These are phyloP conservation scores for Xenopus borealis DNA, from an alignment of 2,113 vertebrate species.

Conservation along the genomic window DNA sequence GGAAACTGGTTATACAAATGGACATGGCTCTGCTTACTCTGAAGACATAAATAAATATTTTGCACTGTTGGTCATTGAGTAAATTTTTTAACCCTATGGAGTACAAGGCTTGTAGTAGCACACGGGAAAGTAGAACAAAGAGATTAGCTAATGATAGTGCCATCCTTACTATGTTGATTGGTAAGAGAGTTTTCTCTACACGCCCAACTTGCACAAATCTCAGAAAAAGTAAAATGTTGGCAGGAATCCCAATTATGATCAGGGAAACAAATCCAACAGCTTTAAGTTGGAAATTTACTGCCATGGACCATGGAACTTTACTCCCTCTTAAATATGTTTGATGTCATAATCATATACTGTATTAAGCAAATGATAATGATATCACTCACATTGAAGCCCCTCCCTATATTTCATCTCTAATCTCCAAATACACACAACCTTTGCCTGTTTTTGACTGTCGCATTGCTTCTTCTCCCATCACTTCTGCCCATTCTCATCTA, in stretches of 20 bases:
- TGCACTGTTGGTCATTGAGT: slow-evolving; percentile 40
- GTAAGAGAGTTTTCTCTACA: slow-evolving; percentile 57
- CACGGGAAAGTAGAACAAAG: slow-evolving; percentile 60
- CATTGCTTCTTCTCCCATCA: no score
- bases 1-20: slow-evolving; percentile 69
- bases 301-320: background rate
- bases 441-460: no score
- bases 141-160: slow-evolving; percentile 63
- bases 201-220: slow-evolving; percentile 56
- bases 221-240: slow-evolving; percentile 58
- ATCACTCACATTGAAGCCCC: no score
- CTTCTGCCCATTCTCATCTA: no score
- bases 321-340: no score
- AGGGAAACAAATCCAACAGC: slow-evolving; percentile 41
- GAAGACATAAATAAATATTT: slow-evolving; percentile 63
- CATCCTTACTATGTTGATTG: slow-evolving; percentile 62
- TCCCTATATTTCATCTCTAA: no score
- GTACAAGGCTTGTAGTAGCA: slow-evolving; percentile 62
- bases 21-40: slow-evolving; percentile 62
- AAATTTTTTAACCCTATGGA: background rate
- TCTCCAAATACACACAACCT: no score
- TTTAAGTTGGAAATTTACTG: background rate
- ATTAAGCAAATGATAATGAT: no score
- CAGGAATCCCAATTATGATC: slow-evolving; percentile 58
- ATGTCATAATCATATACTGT: no score